These are phyloP conservation scores for Tachyglossus aculeatus DNA, from an alignment of 2,797 vertebrate genomes.

Conservation along the genomic window DNA sequence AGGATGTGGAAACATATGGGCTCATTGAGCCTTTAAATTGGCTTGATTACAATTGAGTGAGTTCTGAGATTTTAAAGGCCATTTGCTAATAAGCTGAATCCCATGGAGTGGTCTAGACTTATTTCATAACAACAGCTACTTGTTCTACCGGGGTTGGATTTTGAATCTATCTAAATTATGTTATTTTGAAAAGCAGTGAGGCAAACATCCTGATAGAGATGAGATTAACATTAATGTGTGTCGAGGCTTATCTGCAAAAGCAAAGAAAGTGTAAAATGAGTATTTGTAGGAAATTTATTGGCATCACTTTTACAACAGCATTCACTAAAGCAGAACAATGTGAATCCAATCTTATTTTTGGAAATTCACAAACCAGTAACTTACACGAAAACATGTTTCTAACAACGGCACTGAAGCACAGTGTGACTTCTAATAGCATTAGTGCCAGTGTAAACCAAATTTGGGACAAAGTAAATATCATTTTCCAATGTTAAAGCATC, in stretches of 20 bases:
- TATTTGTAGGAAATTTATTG: slow-evolving; percentile 39
- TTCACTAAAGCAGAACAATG: slow-evolving; percentile 51
- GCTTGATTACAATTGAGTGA: too few species aligned
- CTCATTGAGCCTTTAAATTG: too few species aligned
- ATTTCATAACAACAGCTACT: too few species aligned
- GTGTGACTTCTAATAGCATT: slow-evolving; percentile 27
- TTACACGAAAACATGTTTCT: slow-evolving; percentile 34
- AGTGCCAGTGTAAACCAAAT: slow-evolving; percentile 17
- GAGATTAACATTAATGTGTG: slow-evolving; percentile 32
- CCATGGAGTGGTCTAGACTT: too few species aligned
- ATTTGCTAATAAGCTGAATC: too few species aligned
- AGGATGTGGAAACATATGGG: too few species aligned
- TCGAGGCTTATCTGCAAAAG: slow-evolving; percentile 38
- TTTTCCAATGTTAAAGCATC: slow-evolving; percentile 3
- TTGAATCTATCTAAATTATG: slow-evolving; percentile 18
- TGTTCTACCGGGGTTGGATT: neutral
- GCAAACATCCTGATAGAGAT: slow-evolving; percentile 12
- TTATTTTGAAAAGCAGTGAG: slow-evolving; percentile 18
- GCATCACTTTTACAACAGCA: slow-evolving; percentile 34
- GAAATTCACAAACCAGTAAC: slow-evolving; percentile 49
- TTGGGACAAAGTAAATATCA: slow-evolving; percentile 18
- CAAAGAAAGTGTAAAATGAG: slow-evolving; percentile 40
- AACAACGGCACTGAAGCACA: slow-evolving; percentile 30
- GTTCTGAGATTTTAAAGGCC: too few species aligned
- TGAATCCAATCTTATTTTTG: slow-evolving; percentile 47